Conservation (phyloP, 2,797 vertebrate genomes). For the Trachops cirrhosus region DNA sequence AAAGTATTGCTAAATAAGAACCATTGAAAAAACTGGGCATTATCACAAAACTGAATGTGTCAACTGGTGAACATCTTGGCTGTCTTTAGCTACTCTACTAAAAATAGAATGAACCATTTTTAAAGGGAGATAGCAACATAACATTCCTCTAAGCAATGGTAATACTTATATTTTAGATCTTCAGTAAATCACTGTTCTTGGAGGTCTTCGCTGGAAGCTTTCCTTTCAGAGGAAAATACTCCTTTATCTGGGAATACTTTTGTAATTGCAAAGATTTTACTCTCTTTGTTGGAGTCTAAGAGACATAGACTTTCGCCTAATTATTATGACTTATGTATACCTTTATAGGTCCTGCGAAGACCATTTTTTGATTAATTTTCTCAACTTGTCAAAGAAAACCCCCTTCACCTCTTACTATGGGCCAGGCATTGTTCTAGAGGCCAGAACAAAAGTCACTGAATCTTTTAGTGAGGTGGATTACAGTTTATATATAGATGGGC, state of each 20-base stretch:
- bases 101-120: background rate
- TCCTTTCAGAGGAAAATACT: constrained; percentile 8
- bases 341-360: constrained; percentile 27
- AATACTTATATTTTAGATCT: background rate
- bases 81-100: background rate
- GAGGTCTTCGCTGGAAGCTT: background rate
- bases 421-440: background rate
- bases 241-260: constrained; percentile 27
- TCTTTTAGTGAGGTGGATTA: background rate
- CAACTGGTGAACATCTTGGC: background rate
- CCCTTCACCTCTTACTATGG: background rate
- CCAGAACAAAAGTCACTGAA: background rate
- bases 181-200: constrained; percentile 41
- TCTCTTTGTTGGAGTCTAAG: background rate
- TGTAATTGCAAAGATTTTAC: constrained; percentile 20
- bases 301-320: background rate
- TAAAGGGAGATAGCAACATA: background rate
- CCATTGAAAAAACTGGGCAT: background rate
- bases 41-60: background rate
- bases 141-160: background rate
- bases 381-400: background rate
- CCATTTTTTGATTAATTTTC: constrained; percentile 23
- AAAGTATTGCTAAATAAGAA: background rate
- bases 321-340: constrained; percentile 34
- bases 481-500: background rate